A percentile compares a stretch with the other conserved stretches of the same genome.
Evolutionary conservation across 1,140 invertebrate species (phyloP).

Genomic region (Telenomus remus): DNA sequence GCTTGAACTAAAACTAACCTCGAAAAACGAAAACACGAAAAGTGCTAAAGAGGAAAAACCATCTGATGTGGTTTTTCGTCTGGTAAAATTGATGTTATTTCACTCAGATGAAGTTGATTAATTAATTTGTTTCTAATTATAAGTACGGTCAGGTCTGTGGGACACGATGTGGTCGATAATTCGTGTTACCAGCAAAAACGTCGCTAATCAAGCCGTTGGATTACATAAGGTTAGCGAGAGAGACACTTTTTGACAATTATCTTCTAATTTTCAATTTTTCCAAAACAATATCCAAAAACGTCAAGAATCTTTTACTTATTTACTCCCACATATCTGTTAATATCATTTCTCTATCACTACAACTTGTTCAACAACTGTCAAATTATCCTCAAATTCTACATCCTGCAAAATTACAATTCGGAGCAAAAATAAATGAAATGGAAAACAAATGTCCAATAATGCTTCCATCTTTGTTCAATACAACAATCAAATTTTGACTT

Average conservation of each 20-base stretch:
- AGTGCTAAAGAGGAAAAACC: slow-evolving; percentile 10
- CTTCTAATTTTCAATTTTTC: not conserved
- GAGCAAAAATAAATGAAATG: too few species aligned
- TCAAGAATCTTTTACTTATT: too few species aligned
- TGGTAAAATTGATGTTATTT: not conserved
- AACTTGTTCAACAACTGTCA: too few species aligned
- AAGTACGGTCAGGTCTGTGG: not conserved
- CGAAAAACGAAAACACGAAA: slow-evolving; percentile 6
- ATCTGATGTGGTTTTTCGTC: slow-evolving; percentile 14
- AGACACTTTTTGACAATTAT: not conserved
- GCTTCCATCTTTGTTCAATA: not conserved
- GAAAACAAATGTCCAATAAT: not conserved
- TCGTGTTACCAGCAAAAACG: slow-evolving; percentile 10
- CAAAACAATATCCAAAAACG: too few species aligned
- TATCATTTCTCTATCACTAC: too few species aligned
- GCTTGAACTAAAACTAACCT: slow-evolving; percentile 18
- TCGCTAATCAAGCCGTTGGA: slow-evolving; percentile 19
- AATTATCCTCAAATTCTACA: too few species aligned
- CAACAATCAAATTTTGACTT: not conserved
- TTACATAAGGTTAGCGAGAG: slow-evolving; percentile 47
- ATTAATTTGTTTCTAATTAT: slow-evolving; percentile 3
- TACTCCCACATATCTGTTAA: too few species aligned
- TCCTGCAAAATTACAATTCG: too few species aligned
- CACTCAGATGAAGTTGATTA: slow-evolving; percentile 7
- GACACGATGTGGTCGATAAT: slow-evolving; percentile 24